These are phyloP conservation scores for Aphrophora alni DNA, from an alignment of 2,888 invertebrate species.

Conservation along the genomic window DNA sequence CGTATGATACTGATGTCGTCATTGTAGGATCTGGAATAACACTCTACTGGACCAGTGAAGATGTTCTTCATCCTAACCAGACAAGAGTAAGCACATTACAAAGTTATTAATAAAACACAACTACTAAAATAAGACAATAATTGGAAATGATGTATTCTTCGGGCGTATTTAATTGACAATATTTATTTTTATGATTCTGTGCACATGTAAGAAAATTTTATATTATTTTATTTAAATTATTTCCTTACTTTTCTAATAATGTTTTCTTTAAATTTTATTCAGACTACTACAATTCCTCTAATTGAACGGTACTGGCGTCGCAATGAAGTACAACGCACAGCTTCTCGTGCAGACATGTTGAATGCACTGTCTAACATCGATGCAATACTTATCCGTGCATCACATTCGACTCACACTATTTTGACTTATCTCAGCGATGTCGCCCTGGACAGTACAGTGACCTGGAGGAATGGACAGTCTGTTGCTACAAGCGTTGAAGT, in stretches of 20 bases:
- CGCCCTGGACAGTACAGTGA: conserved; percentile 82
- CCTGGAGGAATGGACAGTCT: conserved; percentile 63
- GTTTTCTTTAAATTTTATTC: conserved; percentile 11
- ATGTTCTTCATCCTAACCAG: conserved; percentile 62
- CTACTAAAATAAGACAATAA: too few relatives aligned
- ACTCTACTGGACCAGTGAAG: conserved; percentile 76
- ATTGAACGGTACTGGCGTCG: conserved; percentile 71
- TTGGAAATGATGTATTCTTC: too few relatives aligned
- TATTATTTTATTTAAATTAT: conserved; percentile 14
- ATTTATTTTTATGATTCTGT: too few relatives aligned
- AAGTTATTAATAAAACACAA: too few relatives aligned
- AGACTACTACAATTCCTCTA: conserved; percentile 59
- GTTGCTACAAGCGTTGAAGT: conserved; percentile 82
- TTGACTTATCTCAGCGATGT: conserved; percentile 81
- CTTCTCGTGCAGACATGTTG: conserved; percentile 83
- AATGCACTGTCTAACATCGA: conserved; percentile 83
- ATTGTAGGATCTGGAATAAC: conserved; percentile 79
- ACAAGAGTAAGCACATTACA: conserved; percentile 66
- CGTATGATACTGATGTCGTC: conserved; percentile 80
- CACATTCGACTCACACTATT: conserved; percentile 68
- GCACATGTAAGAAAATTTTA: too few relatives aligned
- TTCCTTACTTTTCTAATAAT: conserved; percentile 23
- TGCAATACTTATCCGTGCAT: conserved; percentile 82
- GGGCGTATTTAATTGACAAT: too few relatives aligned
- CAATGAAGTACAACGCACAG: conserved; percentile 61